Evolutionary conservation across 2,888 invertebrate species (phyloP), one percentile per base, ranked within the genome.

Genomic region (Metallyticus violacea): DNA sequence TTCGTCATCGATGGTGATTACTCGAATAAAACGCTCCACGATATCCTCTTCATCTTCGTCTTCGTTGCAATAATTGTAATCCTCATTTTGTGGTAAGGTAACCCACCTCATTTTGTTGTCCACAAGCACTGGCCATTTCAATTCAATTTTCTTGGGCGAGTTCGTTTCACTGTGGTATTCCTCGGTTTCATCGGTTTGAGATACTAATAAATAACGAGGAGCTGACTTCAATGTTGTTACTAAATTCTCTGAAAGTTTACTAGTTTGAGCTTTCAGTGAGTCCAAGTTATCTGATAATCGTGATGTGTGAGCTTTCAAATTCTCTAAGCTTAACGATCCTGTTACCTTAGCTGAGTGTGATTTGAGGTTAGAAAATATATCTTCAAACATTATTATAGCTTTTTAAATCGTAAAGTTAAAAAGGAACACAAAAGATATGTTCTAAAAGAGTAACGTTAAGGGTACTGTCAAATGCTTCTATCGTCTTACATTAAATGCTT

Each of bases 111-210:
- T 92, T 92, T 93, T 85, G 92, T 92, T 91, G 89, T 93, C 93
- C 88, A 92, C 91, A 79, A 94, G 91, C 86, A 91, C 90, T 87
- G 94, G 94, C 93, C 94, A 94, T 89, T 93, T 93, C 88, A 94
- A 92, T 90, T 92, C 92, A 88, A 92, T 62, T n/a, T 85, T 92
- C 79, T 91, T 92, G 77, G 91, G 90, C 30, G 93, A 93, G 89
- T 92, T 92, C 85, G 94, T 94, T 88, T 92, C 91, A 26, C 26
- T 15, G 5, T 4, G 27, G 22, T 7, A 83, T 7, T 15, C 27
- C 2, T 22, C 5, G 26, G 26, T n/a, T 86, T 90, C 90, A 85
- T 90, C 90, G 89, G 90, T 90, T 87, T 91, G 90, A 6, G 40
- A 89, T 29, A 91, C 89, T 29, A 91, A 90, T 87, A 91, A 91